These are phyloP conservation scores for Neodiprion virginianus DNA, from an alignment of 1,140 invertebrate species.

Conservation along the genomic window DNA sequence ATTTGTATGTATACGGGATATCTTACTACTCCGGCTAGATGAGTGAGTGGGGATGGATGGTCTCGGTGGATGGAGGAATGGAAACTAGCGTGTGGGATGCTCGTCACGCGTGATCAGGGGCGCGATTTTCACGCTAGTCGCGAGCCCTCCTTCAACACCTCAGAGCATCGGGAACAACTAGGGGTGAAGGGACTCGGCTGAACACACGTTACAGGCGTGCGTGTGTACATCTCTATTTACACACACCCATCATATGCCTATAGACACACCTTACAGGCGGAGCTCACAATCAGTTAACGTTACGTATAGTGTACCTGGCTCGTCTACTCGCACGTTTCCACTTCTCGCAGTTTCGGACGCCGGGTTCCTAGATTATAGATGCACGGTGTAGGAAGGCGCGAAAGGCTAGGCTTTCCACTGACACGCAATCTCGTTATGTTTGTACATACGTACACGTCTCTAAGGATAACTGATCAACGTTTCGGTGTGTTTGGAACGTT, in stretches of 20 bases:
- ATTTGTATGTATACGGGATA: too few relatives aligned
- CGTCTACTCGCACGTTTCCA: neutral
- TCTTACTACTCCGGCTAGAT: too few relatives aligned
- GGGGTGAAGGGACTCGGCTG: neutral
- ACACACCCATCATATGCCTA: neutral
- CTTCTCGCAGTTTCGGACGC: neutral
- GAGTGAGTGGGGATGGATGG: too few relatives aligned
- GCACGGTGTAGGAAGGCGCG: neutral
- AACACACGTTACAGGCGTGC: neutral
- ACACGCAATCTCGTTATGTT: neutral
- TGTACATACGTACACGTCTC: neutral
- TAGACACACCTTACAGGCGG: neutral
- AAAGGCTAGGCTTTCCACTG: neutral
- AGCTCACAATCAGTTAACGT: neutral
- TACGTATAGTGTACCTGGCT: neutral
- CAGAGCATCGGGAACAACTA: neutral
- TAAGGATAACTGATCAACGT: constrained; percentile 3
- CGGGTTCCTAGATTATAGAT: neutral
- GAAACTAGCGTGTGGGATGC: neutral
- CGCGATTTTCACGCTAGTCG: neutral
- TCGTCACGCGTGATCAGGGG: constrained; percentile 1
- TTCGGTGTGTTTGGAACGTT: neutral
- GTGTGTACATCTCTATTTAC: neutral
- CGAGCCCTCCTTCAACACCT: constrained; percentile 4
- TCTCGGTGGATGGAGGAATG: neutral